Evolutionary conservation across 2,888 invertebrate species (phyloP).

Genomic region (Rhopalosiphum nymphaeae): DNA sequence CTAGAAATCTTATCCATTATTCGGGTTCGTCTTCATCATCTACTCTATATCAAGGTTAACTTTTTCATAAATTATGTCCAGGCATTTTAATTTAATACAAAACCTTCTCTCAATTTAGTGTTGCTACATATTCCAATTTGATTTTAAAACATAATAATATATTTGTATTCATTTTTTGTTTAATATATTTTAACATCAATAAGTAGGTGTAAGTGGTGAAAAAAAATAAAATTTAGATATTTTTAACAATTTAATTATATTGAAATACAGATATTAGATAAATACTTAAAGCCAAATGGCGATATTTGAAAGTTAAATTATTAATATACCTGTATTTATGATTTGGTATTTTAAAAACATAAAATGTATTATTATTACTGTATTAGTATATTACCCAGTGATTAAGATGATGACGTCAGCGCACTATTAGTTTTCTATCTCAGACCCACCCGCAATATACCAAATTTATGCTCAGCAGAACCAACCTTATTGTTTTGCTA

Average conservation of each 20-base stretch:
- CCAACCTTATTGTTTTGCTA: neutral
- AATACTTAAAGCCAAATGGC: neutral
- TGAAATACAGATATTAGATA: neutral
- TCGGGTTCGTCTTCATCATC: constrained; percentile 28
- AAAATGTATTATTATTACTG: neutral
- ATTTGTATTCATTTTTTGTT: no score
- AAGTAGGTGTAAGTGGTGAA: no score
- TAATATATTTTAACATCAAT: no score
- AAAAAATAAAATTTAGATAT: neutral
- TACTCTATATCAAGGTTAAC: neutral
- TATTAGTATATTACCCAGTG: neutral
- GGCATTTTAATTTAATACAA: neutral
- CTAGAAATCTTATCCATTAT: constrained; percentile 46
- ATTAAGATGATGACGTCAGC: neutral
- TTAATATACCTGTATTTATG: neutral
- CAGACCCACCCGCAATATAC: neutral
- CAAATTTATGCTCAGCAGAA: neutral
- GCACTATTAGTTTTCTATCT: neutral
- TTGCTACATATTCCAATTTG: neutral
- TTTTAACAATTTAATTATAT: neutral
- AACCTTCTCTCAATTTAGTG: neutral
- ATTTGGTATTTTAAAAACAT: neutral
- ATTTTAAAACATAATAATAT: neutral
- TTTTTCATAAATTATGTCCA: neutral
- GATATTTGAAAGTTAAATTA: neutral